Conservation (phyloP, 2,113 vertebrate genomes). For the Suricata suricatta region DNA sequence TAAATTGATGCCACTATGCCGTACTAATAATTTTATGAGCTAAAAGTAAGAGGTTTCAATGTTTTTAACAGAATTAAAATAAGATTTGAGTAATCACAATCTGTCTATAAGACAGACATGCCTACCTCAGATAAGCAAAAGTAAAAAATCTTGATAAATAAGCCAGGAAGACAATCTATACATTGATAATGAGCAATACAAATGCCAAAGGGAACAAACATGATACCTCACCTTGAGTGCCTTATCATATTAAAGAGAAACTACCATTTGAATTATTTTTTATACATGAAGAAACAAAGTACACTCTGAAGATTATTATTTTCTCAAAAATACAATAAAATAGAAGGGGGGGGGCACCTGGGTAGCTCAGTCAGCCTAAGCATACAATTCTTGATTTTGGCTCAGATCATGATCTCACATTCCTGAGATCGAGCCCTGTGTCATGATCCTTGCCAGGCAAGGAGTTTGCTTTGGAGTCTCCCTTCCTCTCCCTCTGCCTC, state of each 20-base stretch:
- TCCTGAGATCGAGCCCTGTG: too few relatives aligned
- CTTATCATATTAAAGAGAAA: background rate
- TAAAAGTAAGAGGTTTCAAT: background rate
- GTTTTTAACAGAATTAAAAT: constrained; percentile 7
- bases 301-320: background rate
- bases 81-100: background rate
- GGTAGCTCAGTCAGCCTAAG: too few relatives aligned
- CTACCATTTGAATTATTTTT: background rate
- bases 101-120: background rate
- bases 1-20: background rate
- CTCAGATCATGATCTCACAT: too few relatives aligned
- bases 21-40: background rate
- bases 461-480: too few relatives aligned
- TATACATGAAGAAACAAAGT: background rate
- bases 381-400: too few relatives aligned
- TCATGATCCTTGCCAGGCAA: too few relatives aligned
- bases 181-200: background rate
- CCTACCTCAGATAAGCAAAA: background rate
- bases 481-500: too few relatives aligned
- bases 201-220: background rate
- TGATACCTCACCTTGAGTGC: background rate
- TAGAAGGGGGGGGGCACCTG: too few relatives aligned
- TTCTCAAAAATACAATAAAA: background rate
- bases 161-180: background rate
- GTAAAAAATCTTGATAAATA: background rate